Conservation (phyloP, 2,888 invertebrate genomes). For the Drosophila stalkeri region DNA sequence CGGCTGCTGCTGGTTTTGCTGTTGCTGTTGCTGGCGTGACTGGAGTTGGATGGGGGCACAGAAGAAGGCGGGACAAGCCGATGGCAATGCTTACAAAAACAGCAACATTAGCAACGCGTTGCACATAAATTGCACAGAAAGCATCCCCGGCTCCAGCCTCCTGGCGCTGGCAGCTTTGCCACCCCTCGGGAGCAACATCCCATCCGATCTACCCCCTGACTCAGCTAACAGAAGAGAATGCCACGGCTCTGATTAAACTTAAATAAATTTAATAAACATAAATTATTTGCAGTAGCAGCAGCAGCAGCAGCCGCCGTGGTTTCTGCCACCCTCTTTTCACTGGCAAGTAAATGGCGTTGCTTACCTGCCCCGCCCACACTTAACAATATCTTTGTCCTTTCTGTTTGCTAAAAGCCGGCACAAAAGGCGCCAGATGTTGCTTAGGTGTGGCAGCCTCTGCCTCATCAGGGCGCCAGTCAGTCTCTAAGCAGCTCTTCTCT, state of each 20-base stretch:
- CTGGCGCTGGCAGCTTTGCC: slow-evolving; percentile 12
- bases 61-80: slow-evolving; percentile 6
- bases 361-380: slow-evolving; percentile 62
- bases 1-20: slow-evolving; percentile 35
- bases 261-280: slow-evolving; percentile 85
- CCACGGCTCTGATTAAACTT: slow-evolving; percentile 83
- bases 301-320: slow-evolving; percentile 20
- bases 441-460: slow-evolving; percentile 25
- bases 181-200: slow-evolving; percentile 31
- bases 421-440: slow-evolving; percentile 76
- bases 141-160: slow-evolving; percentile 51
- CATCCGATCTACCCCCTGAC: slow-evolving; percentile 18
- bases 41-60: slow-evolving; percentile 52
- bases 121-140: slow-evolving; percentile 77
- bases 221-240: slow-evolving; percentile 37
- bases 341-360: slow-evolving; percentile 62
- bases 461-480: slow-evolving; percentile 34
- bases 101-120: slow-evolving; percentile 72
- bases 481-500: slow-evolving; percentile 69
- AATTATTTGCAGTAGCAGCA: slow-evolving; percentile 79
- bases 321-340: slow-evolving; percentile 52
- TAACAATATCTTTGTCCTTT: slow-evolving; percentile 33
- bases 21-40: slow-evolving; percentile 10
- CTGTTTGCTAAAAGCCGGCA: slow-evolving; percentile 69
- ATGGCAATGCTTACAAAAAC: slow-evolving; percentile 45